Evolutionary conservation across 2,113 vertebrate species (phyloP).

Genomic region (Prochilodus magdalenae): DNA sequence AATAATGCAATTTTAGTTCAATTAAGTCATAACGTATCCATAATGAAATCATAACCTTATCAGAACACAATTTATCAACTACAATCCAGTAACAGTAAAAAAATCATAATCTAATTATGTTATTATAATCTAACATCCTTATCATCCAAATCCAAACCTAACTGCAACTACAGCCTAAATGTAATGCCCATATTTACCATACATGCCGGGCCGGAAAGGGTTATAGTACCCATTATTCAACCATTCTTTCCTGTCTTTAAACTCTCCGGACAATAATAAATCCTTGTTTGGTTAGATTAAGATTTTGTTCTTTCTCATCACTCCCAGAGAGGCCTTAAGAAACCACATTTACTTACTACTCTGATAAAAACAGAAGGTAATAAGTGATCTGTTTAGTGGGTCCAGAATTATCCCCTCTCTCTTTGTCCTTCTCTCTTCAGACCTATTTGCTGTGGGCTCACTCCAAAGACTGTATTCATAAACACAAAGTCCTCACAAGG

Average conservation of each 20-base stretch:
- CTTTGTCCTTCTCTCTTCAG: conserved; percentile 66
- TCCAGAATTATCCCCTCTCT: background rate
- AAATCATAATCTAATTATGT: no score
- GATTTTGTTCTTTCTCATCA: background rate
- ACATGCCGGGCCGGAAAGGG: no score
- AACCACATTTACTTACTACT: background rate
- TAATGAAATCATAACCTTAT: background rate
- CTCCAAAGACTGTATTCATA: conserved; percentile 87
- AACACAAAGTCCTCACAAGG: conserved; percentile 88
- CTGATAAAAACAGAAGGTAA: background rate
- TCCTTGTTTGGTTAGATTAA: no score
- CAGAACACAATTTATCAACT: background rate
- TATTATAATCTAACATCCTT: no score
- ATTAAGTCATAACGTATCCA: background rate
- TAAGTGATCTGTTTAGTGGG: background rate
- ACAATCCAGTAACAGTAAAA: no score
- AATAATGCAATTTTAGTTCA: background rate
- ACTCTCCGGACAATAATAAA: no score
- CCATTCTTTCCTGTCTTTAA: no score
- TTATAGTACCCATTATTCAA: no score
- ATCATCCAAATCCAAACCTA: no score
- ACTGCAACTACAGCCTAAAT: no score
- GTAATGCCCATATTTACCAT: no score
- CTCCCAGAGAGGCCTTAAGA: background rate
- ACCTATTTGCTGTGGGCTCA: conserved; percentile 85